Conservation (phyloP, 35 echinoderm and acorn worm genomes). For the Chiridota heheva region DNA sequence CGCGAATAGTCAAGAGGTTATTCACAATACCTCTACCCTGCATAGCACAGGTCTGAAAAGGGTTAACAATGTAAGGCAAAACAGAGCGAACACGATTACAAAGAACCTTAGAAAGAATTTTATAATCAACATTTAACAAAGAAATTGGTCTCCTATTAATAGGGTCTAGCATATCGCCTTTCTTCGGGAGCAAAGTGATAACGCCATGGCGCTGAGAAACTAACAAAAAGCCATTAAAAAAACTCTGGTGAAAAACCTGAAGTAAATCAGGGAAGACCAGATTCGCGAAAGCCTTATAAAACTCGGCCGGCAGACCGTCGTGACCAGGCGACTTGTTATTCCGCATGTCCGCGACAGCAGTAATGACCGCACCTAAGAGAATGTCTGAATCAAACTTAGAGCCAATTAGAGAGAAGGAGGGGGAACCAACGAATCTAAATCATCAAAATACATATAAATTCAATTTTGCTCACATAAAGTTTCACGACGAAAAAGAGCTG, state of each 20-base stretch:
- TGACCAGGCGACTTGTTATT: not conserved
- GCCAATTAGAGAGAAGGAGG: too few relatives aligned
- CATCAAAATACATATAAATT: too few relatives aligned
- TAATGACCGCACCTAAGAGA: too few relatives aligned
- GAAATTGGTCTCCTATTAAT: conserved; percentile 64
- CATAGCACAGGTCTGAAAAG: conserved; percentile 33
- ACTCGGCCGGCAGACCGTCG: conserved; percentile 17
- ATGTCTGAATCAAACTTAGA: too few relatives aligned
- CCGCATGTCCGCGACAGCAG: not conserved
- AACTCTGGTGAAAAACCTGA: conserved; percentile 20
- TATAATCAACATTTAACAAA: conserved; percentile 57
- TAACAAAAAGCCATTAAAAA: not conserved
- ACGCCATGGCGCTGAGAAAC: conserved; percentile 3
- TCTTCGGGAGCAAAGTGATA: conserved; percentile 34
- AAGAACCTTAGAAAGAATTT: conserved; percentile 45
- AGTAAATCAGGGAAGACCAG: conserved; percentile 8
- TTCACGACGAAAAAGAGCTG: too few relatives aligned
- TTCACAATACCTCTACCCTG: conserved; percentile 6
- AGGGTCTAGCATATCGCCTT: conserved; percentile 5
- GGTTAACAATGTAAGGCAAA: conserved; percentile 25
- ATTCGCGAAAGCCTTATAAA: conserved; percentile 24
- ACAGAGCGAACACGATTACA: conserved; percentile 12
- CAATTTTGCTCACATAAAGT: too few relatives aligned
- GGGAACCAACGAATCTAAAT: too few relatives aligned
- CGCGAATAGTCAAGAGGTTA: conserved; percentile 19